phyloP scores from a whole-genome alignment of 35 echinoderm and acorn worm species.

The Lytechinus pictus region DNA sequence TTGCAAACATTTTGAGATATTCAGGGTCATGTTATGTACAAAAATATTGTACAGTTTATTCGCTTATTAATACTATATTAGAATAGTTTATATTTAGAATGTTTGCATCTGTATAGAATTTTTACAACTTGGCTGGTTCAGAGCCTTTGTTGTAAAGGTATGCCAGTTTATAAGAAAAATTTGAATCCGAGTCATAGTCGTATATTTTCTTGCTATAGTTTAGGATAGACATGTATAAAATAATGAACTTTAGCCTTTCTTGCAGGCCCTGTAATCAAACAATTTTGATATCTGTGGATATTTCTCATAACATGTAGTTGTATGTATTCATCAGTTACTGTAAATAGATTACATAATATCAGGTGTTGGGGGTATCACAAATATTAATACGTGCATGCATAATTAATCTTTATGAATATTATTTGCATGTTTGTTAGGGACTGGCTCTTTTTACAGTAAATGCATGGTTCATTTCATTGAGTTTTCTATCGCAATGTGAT shows the following conservation, averaged over 20 bases:
- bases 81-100: neutral
- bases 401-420: neutral
- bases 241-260: too few relatives aligned
- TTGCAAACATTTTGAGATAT: neutral
- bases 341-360: neutral
- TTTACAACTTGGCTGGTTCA: too few relatives aligned
- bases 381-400: neutral
- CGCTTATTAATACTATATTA: neutral
- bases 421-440: neutral
- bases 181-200: too few relatives aligned
- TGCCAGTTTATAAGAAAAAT: too few relatives aligned
- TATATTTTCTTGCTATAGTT: too few relatives aligned
- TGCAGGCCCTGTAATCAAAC: too few relatives aligned
- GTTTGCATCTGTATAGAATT: neutral
- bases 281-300: neutral
- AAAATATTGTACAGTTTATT: neutral
- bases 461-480: neutral
- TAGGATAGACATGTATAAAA: too few relatives aligned
- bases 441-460: conserved; percentile 5
- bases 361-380: neutral
- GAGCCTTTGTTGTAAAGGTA: too few relatives aligned
- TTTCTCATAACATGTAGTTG: neutral
- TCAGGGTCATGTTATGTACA: conserved; percentile 19
- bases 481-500: neutral
- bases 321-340: neutral